A percentile compares a stretch with the other conserved stretches of the same genome.
phyloP scores from a whole-genome alignment of 2,888 invertebrate species.

The Dryobota labecula region DNA sequence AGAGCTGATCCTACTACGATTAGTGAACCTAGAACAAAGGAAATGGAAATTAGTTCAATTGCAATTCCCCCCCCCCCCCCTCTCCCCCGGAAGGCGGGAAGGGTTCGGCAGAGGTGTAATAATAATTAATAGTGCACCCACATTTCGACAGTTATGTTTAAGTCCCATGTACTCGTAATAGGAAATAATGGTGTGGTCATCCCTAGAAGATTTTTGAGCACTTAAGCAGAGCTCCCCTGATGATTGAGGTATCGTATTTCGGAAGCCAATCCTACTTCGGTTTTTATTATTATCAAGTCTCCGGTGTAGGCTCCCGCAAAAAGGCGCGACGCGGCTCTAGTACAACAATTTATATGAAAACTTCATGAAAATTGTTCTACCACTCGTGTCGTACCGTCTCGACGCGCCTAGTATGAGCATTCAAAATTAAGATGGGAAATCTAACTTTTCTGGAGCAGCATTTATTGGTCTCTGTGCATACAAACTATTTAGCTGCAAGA shows the following conservation, averaged over 20 bases:
- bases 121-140: not conserved
- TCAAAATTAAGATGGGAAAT: not conserved
- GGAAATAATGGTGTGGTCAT: not conserved
- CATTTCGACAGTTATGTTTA: not conserved
- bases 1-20: constrained; percentile 97
- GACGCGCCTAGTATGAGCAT: too few relatives aligned
- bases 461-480: too few relatives aligned
- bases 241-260: not conserved
- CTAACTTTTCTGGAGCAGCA: not conserved
- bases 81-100: too few relatives aligned
- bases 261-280: not conserved
- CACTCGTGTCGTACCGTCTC: too few relatives aligned
- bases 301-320: not conserved
- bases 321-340: too few relatives aligned
- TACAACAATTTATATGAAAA: too few relatives aligned
- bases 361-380: too few relatives aligned
- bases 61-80: too few relatives aligned
- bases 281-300: not conserved
- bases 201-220: not conserved
- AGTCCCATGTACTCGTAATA: not conserved
- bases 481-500: not conserved
- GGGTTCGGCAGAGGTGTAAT: not conserved
- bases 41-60: too few relatives aligned
- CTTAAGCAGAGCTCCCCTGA: not conserved
- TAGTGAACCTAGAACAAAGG: constrained; percentile 93